Evolutionary conservation across 2,888 invertebrate genomes (phyloP).

Genomic region (Crematogaster levior): DNA sequence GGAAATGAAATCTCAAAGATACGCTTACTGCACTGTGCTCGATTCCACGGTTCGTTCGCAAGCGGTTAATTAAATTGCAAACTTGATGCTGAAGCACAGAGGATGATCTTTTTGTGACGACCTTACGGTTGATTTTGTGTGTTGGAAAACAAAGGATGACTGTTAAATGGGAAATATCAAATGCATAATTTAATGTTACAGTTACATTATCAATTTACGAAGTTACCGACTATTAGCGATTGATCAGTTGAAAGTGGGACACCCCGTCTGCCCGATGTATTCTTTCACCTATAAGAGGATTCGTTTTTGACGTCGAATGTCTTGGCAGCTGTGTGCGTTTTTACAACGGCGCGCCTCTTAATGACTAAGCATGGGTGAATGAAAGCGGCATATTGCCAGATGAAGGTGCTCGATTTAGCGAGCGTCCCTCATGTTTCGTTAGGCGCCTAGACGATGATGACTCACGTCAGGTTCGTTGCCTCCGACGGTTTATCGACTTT

Average conservation of each 20-base stretch:
- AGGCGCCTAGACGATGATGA: constrained; percentile 67
- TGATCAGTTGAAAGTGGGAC: background rate
- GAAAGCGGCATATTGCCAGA: constrained; percentile 47
- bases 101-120: background rate
- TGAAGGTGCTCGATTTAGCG: constrained; percentile 59
- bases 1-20: constrained; percentile 34
- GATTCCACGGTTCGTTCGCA: constrained; percentile 4
- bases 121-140: background rate
- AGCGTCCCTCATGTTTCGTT: constrained; percentile 37
- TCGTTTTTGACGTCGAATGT: background rate
- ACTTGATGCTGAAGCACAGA: background rate
- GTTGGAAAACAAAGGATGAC: background rate
- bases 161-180: background rate
- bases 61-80: constrained; percentile 29
- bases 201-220: background rate
- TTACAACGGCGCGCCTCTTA: constrained; percentile 33
- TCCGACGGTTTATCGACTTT: constrained; percentile 75
- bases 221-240: background rate
- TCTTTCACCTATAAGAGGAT: background rate
- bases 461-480: constrained; percentile 73
- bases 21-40: background rate
- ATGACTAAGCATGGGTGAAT: constrained; percentile 27
- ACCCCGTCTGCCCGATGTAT: background rate
- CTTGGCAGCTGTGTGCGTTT: constrained; percentile 50
- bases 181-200: background rate